Evolutionary conservation across 2,888 invertebrate genomes (phyloP).

Genomic region (Pantelozetes paolii): DNA sequence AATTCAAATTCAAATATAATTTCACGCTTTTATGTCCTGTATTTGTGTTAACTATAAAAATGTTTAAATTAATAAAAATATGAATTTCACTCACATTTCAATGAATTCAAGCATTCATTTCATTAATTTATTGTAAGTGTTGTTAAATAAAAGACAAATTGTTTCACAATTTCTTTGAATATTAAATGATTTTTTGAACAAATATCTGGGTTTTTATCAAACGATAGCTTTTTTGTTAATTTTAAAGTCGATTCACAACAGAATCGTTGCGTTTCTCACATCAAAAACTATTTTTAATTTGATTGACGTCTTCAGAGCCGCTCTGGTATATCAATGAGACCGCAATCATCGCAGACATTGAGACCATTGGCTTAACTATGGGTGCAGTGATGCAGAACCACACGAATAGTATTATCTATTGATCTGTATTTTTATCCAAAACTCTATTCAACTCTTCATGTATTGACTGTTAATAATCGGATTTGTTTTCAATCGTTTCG

Average conservation of each 20-base stretch:
- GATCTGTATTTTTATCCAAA: neutral
- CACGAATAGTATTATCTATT: neutral
- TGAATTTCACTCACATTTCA: neutral
- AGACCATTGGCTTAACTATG: neutral
- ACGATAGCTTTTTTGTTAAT: neutral
- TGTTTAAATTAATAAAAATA: neutral
- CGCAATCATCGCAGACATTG: neutral
- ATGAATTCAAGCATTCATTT: neutral
- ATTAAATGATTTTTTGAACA: neutral
- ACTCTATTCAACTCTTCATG: neutral
- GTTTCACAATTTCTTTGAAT: too few relatives aligned
- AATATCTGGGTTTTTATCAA: neutral
- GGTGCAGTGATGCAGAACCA: neutral
- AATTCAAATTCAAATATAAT: neutral
- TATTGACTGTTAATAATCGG: neutral
- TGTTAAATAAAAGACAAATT: too few relatives aligned
- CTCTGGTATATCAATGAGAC: neutral
- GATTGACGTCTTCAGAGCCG: slow-evolving; percentile 30
- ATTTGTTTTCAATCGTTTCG: neutral
- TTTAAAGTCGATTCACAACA: neutral
- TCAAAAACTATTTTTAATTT: neutral
- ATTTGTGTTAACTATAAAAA: neutral
- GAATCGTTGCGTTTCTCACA: neutral
- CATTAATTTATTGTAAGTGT: neutral
- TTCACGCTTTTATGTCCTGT: neutral